Base-by-base conservation (phyloP, 1,140 invertebrate species). In the Listronotus oregonensis region DNA sequence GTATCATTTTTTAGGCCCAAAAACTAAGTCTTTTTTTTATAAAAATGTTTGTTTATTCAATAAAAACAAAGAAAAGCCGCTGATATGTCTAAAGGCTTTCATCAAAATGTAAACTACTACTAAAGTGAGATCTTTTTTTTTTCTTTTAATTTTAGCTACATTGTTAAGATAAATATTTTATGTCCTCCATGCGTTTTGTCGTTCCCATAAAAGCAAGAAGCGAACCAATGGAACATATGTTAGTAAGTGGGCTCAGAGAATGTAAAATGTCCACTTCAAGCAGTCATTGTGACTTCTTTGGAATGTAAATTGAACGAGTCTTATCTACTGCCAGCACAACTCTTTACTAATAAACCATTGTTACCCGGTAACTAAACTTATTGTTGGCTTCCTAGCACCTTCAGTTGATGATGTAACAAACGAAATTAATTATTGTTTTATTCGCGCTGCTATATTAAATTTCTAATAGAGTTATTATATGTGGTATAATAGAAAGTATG, bases 311-410 rank as follows among this genome's bases (percentile, higher is more conserved):
- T 75, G 73, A 75, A 75, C 71, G 68, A 69, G 72, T 72, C 73
- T 75, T 73, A 75, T 75, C 73, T 73, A 52, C 63, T 69, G 71
- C 65, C 67, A 73, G 71, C 71, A 37, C 8, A 69, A 68, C 67
- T 69, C 72, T 71, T 70, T 68, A 75, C 73, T 75, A 74, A 75
- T 75, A 75, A 74, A 75, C 71, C 74, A 75, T 75, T 75, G 74
- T 75, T 75, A 65, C 63, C 69, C 70, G 64, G 72, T 75, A 75
- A 75, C 67, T 70, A 75, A 75, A 72, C 64, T 56, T 64, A 73
- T 75, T 75, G 73, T 75, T 72, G n/a, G 39, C n/a, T 43, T 46
- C 32, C 14, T 49, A 51, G 46, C 58, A 61, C 70, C 69, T 66
- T 71, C 69, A 42, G 47, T 51, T 47, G 58, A 61, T 61, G 58